Evolutionary conservation across 2,797 vertebrate genomes (phyloP).

Genomic region (Epinephelus malabaricus): DNA sequence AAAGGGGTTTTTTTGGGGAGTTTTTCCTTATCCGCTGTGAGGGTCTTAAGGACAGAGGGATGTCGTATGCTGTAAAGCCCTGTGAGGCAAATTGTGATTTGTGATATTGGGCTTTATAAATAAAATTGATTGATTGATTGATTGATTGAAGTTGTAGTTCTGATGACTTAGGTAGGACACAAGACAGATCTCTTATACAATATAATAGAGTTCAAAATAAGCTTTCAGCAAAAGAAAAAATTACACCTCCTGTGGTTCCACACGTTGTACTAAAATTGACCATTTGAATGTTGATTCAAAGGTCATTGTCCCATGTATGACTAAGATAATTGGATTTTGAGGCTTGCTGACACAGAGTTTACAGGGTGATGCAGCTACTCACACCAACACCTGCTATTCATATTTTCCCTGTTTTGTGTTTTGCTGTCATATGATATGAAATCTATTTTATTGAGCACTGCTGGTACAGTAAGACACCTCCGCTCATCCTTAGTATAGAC

Average conservation of each 20-base stretch:
- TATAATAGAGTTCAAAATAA: conserved; percentile 67
- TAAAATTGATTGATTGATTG: no score
- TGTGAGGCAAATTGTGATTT: no score
- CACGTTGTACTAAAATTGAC: conserved; percentile 65
- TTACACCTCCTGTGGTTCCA: conserved; percentile 33
- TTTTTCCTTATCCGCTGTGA: no score
- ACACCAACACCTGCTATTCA: conserved; percentile 50
- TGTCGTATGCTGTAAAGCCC: no score
- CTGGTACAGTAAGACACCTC: conserved; percentile 25
- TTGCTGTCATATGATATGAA: conserved; percentile 44
- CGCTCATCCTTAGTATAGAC: conserved; percentile 25
- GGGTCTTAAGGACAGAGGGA: no score
- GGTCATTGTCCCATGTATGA: conserved; percentile 70
- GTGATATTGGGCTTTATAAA: no score
- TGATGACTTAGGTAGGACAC: conserved; percentile 78
- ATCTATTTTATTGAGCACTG: conserved; percentile 45
- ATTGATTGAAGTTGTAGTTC: conserved; percentile 78
- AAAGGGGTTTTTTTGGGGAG: no score
- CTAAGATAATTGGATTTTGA: conserved; percentile 80
- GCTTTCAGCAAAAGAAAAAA: conserved; percentile 49
- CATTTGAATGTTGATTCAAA: conserved; percentile 76
- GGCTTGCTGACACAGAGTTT: conserved; percentile 63
- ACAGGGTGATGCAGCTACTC: conserved; percentile 45
- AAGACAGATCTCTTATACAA: conserved; percentile 72
- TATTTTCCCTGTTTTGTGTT: conserved; percentile 42